Evolutionary conservation across 1,140 invertebrate genomes (phyloP).

Genomic region (Lethrus apterus): DNA sequence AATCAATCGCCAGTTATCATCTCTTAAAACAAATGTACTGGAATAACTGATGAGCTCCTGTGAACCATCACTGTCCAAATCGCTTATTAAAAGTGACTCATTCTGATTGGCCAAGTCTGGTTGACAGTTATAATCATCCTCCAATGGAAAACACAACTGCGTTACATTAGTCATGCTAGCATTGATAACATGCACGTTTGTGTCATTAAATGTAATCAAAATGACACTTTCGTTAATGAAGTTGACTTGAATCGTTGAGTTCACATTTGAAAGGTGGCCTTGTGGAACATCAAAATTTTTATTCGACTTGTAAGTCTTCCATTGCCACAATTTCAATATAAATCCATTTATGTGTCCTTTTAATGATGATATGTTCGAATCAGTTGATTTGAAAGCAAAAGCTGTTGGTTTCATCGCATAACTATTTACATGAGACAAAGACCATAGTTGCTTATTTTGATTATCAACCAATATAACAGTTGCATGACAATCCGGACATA

Average conservation of each 20-base stretch:
- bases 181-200: slow-evolving; percentile 63
- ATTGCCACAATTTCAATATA: slow-evolving; percentile 74
- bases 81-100: slow-evolving; percentile 59
- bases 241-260: slow-evolving; percentile 12
- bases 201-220: slow-evolving; percentile 65
- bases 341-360: slow-evolving; percentile 59
- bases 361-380: slow-evolving; percentile 33
- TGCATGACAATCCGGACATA: slow-evolving; percentile 26
- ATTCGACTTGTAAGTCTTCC: slow-evolving; percentile 41
- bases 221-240: slow-evolving; percentile 61
- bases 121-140: slow-evolving; percentile 55
- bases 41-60: slow-evolving; percentile 68
- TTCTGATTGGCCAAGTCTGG: slow-evolving; percentile 63
- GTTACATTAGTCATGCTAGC: slow-evolving; percentile 63
- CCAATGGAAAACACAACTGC: slow-evolving; percentile 55
- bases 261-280: neutral
- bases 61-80: slow-evolving; percentile 63
- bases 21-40: slow-evolving; percentile 52
- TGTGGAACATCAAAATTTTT: neutral
- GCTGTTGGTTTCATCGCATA: slow-evolving; percentile 31
- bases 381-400: slow-evolving; percentile 26
- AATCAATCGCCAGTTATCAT: slow-evolving; percentile 46
- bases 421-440: slow-evolving; percentile 25
- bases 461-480: slow-evolving; percentile 20
- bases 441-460: slow-evolving; percentile 19